phyloP scores from a whole-genome alignment of 1,140 invertebrate species.

The Caenorhabditis latens region DNA sequence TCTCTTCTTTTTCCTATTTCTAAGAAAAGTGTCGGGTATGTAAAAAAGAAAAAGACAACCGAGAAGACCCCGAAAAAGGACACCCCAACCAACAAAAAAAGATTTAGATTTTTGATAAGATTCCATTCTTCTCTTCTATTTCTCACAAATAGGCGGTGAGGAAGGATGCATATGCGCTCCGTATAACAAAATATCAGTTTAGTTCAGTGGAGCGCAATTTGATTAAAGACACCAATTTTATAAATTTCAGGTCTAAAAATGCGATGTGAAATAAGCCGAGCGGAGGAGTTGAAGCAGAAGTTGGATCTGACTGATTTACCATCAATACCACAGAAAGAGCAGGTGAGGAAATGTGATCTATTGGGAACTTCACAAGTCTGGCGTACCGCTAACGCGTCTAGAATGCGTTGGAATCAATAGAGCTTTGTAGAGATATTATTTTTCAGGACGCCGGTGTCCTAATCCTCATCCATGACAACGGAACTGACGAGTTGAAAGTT shows the following conservation, averaged over 20 bases:
- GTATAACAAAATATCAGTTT: no score
- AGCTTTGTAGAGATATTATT: no score
- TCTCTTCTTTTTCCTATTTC: no score
- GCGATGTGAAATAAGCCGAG: neutral
- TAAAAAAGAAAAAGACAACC: neutral
- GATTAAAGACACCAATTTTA: no score
- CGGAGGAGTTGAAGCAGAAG: neutral
- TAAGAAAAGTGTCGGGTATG: no score
- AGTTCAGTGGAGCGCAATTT: no score
- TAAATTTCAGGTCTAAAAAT: no score
- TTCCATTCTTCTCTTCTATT: neutral
- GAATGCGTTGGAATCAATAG: no score
- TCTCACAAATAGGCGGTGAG: neutral
- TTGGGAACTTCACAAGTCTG: neutral
- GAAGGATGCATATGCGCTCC: neutral
- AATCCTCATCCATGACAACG: slow-evolving; percentile 46
- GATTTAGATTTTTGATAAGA: slow-evolving; percentile 43
- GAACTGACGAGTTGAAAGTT: slow-evolving; percentile 35
- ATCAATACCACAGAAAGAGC: neutral
- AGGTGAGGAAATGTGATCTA: neutral
- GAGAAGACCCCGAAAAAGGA: neutral
- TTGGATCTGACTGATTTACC: neutral
- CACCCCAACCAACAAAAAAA: neutral
- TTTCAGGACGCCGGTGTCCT: slow-evolving; percentile 60
- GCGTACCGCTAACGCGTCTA: no score